Conservation (phyloP, 2,797 vertebrate species). For the Falco peregrinus region DNA sequence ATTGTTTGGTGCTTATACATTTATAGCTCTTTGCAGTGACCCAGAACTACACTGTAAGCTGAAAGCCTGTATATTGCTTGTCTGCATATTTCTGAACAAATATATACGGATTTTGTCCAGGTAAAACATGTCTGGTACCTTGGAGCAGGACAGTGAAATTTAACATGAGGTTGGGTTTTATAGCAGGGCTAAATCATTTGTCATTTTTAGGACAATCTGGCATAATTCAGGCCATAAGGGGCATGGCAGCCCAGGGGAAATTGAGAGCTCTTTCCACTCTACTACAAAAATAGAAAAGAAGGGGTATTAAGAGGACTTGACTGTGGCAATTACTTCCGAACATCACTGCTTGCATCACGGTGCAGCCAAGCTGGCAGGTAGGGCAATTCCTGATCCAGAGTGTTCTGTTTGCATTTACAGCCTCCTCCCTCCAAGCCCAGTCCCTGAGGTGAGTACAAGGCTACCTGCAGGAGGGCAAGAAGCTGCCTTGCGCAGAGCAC, state of each 20-base stretch:
- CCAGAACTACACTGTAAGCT: neutral
- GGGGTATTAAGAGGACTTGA: neutral
- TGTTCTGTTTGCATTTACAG: neutral
- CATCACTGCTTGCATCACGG: neutral
- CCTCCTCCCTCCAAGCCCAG: neutral
- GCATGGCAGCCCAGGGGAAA: neutral
- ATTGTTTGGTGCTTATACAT: neutral
- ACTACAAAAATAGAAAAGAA: neutral
- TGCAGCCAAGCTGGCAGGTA: neutral
- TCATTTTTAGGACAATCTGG: neutral
- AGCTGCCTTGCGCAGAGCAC: neutral
- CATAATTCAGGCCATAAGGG: neutral
- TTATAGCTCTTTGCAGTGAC: neutral
- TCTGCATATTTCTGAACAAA: neutral
- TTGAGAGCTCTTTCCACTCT: neutral
- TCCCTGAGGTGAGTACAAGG: accelerated
- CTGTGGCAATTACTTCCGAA: neutral
- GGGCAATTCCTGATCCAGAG: neutral
- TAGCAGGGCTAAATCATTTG: neutral
- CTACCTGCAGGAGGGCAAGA: neutral
- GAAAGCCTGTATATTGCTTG: neutral
- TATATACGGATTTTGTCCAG: neutral
- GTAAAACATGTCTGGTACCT: neutral
- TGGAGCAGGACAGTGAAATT: neutral
- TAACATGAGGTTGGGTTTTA: neutral